A percentile compares a stretch with the other conserved stretches of the same genome.
Evolutionary conservation across 2,113 vertebrate species (phyloP).

Genomic region (Edolisoma coerulescens): DNA sequence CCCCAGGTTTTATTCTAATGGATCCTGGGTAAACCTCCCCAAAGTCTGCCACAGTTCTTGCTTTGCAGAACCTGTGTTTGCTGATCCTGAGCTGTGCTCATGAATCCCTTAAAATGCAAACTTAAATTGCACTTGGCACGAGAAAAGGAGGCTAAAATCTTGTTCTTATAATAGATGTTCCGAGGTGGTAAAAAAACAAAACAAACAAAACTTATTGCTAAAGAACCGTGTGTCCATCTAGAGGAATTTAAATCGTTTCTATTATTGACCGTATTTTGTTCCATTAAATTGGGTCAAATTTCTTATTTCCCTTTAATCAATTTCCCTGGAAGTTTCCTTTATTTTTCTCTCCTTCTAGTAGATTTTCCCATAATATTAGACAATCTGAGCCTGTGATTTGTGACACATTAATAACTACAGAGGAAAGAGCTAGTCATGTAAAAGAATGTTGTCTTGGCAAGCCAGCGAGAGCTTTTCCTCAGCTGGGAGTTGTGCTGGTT

Average conservation of each 20-base stretch:
- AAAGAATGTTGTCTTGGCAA: slow-evolving; percentile 63
- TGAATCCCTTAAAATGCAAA: not conserved
- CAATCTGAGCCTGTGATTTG: slow-evolving; percentile 47
- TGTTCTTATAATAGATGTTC: slow-evolving; percentile 53
- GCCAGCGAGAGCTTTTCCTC: not conserved
- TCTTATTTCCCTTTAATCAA: slow-evolving; percentile 63
- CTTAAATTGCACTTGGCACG: not conserved
- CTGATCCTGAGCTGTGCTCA: not conserved
- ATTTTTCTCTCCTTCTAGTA: slow-evolving; percentile 64
- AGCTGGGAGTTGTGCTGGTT: not conserved
- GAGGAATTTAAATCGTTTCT: slow-evolving; percentile 44
- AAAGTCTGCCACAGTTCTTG: not conserved
- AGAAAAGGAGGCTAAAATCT: not conserved
- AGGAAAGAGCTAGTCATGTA: slow-evolving; percentile 65
- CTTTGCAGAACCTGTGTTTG: not conserved
- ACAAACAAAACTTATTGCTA: slow-evolving; percentile 47
- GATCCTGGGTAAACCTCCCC: not conserved
- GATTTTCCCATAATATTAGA: slow-evolving; percentile 66
- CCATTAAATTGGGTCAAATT: slow-evolving; percentile 33
- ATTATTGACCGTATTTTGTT: slow-evolving; percentile 41
- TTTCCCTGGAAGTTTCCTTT: slow-evolving; percentile 66
- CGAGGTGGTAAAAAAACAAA: not conserved
- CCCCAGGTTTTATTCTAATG: not conserved
- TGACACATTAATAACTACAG: slow-evolving; percentile 58
- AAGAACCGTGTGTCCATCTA: slow-evolving; percentile 18